phyloP scores from a whole-genome alignment of 2,888 invertebrate genomes.

The Pterostichus madidus region DNA sequence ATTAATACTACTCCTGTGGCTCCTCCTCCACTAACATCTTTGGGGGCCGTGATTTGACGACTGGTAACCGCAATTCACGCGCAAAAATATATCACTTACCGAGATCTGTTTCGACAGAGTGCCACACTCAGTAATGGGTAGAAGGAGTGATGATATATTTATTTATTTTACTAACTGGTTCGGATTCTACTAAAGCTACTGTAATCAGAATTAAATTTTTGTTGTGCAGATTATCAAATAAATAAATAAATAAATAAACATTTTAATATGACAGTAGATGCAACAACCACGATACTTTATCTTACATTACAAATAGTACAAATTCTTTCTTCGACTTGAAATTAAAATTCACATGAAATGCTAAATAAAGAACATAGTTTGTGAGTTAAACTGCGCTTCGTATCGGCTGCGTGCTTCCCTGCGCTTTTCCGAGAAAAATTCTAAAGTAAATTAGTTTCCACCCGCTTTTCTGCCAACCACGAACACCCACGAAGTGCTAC shows the following conservation, averaged over 20 bases:
- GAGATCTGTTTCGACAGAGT: no score
- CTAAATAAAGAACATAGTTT: slow-evolving; percentile 8
- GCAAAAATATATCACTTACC: no score
- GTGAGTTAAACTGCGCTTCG: neutral
- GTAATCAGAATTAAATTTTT: no score
- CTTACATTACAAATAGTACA: slow-evolving; percentile 14
- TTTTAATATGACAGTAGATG: neutral
- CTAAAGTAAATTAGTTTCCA: slow-evolving; percentile 47
- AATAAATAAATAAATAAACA: neutral
- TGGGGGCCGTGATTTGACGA: no score
- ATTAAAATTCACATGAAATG: slow-evolving; percentile 43
- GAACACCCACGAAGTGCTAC: neutral
- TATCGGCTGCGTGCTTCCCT: neutral
- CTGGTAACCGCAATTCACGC: no score
- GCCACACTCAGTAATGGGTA: no score
- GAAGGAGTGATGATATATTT: no score
- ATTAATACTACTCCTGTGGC: no score
- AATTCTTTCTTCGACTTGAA: slow-evolving; percentile 10
- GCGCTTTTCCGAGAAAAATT: slow-evolving; percentile 10
- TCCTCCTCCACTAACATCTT: no score
- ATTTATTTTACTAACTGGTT: no score
- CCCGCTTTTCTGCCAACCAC: neutral
- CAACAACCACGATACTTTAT: neutral
- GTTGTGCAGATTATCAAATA: no score
- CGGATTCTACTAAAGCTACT: no score